These are phyloP conservation scores for Exocentrus adspersus DNA, from an alignment of 2,888 invertebrate species.

Conservation along the genomic window DNA sequence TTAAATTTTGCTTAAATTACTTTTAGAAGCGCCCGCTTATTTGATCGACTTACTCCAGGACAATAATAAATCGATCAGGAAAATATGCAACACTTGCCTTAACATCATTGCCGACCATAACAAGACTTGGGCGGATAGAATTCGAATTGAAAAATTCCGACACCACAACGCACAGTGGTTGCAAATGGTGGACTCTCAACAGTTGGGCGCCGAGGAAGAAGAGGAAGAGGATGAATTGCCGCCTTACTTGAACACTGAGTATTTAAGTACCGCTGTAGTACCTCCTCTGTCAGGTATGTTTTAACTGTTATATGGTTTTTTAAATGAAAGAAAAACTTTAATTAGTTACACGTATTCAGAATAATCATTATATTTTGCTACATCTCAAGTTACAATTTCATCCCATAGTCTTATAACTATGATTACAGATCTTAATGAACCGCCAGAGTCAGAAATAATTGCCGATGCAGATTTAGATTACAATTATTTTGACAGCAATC, in stretches of 20 bases:
- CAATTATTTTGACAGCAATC: constrained; percentile 55
- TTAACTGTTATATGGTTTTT: too few relatives aligned
- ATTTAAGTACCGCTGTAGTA: constrained; percentile 61
- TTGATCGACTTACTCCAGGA: constrained; percentile 98
- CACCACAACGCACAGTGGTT: constrained; percentile 99
- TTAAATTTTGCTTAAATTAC: background rate
- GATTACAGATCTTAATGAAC: constrained; percentile 53
- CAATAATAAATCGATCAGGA: constrained; percentile 91
- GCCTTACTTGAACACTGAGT: constrained; percentile 80
- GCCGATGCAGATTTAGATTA: constrained; percentile 56
- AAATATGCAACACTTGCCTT: constrained; percentile 94
- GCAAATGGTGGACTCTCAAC: constrained; percentile 88
- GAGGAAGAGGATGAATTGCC: constrained; percentile 77
- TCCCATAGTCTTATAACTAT: background rate
- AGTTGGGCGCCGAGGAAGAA: constrained; percentile 63
- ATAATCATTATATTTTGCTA: too few relatives aligned
- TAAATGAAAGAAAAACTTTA: too few relatives aligned
- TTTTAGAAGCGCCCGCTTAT: constrained; percentile 91
- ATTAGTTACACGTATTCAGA: too few relatives aligned
- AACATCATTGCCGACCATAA: constrained; percentile 94
- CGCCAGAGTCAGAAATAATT: constrained; percentile 54
- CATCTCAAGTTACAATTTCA: too few relatives aligned
- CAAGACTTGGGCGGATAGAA: constrained; percentile 91
- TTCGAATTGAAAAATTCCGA: constrained; percentile 94
- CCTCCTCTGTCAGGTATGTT: constrained; percentile 57